Conservation (phyloP, 2,888 invertebrate species). For the Beris chalybata region DNA sequence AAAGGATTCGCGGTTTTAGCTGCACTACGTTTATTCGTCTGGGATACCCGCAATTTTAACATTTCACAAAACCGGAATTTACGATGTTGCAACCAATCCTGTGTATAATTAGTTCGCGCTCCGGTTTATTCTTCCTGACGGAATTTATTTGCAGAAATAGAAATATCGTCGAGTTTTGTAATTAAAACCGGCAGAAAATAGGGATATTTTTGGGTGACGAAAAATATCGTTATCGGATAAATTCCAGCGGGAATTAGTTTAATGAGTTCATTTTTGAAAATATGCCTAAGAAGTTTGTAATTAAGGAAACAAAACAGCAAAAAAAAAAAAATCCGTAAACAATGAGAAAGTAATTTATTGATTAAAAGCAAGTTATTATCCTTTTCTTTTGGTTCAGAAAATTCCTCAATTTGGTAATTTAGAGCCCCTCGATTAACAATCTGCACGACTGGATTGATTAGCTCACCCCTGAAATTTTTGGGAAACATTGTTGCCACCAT, state of each 20-base stretch:
- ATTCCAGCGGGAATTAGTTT: slow-evolving; percentile 22
- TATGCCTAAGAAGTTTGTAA: too few species aligned
- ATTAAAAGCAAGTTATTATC: too few species aligned
- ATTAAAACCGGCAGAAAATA: slow-evolving; percentile 26
- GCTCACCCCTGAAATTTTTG: too few species aligned
- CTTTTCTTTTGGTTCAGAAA: too few species aligned
- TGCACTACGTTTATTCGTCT: slow-evolving; percentile 30
- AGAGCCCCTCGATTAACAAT: too few species aligned
- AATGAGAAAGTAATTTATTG: too few species aligned
- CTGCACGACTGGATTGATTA: too few species aligned
- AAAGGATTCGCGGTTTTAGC: slow-evolving; percentile 29
- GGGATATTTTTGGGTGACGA: slow-evolving; percentile 3
- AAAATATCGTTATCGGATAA: slow-evolving; percentile 12
- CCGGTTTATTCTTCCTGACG: slow-evolving; percentile 11
- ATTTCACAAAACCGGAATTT: slow-evolving; percentile 23
- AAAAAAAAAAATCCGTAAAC: too few species aligned
- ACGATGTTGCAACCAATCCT: slow-evolving; percentile 31
- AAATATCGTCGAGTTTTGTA: slow-evolving; percentile 29
- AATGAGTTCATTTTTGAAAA: background rate
- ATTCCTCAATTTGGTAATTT: too few species aligned
- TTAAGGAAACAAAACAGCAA: too few species aligned
- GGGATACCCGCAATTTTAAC: slow-evolving; percentile 19
- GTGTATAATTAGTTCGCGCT: slow-evolving; percentile 28
- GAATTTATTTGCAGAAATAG: slow-evolving; percentile 25
- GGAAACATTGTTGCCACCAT: too few species aligned